Conservation (phyloP, 1,140 invertebrate genomes). For the Drosophila burlai region DNA sequence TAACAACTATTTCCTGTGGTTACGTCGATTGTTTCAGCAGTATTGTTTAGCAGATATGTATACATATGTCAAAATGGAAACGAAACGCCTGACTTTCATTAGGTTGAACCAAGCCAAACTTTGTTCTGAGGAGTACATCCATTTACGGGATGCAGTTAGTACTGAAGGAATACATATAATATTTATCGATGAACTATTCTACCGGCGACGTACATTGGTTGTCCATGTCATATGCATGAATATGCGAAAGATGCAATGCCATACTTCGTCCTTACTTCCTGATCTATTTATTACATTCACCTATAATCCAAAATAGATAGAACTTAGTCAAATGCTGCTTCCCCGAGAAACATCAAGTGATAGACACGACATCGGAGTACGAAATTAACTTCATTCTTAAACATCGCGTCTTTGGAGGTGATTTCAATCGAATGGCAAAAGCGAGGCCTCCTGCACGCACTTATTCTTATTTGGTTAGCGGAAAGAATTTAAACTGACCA, state of each 20-base stretch:
- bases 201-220: not conserved
- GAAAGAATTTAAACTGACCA: not conserved
- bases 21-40: conserved; percentile 5
- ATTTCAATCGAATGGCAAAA: not conserved
- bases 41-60: not conserved
- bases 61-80: not conserved
- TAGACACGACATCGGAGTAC: not conserved
- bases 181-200: not conserved
- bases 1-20: conserved; percentile 1
- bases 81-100: not conserved
- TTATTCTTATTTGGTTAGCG: not conserved
- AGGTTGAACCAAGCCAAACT: conserved; percentile 1
- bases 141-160: conserved; percentile 3
- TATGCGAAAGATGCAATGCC: conserved; percentile 4
- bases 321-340: too few relatives aligned
- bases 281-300: too few relatives aligned
- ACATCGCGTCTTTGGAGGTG: not conserved
- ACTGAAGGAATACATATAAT: not conserved
- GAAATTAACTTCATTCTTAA: not conserved
- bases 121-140: not conserved
- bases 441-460: not conserved
- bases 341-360: not conserved
- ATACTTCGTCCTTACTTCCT: conserved; percentile 4
- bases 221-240: conserved; percentile 5
- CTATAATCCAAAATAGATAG: too few relatives aligned